Base-by-base conservation (phyloP, 2,113 vertebrate species). In the Sebastes fasciatus region DNA sequence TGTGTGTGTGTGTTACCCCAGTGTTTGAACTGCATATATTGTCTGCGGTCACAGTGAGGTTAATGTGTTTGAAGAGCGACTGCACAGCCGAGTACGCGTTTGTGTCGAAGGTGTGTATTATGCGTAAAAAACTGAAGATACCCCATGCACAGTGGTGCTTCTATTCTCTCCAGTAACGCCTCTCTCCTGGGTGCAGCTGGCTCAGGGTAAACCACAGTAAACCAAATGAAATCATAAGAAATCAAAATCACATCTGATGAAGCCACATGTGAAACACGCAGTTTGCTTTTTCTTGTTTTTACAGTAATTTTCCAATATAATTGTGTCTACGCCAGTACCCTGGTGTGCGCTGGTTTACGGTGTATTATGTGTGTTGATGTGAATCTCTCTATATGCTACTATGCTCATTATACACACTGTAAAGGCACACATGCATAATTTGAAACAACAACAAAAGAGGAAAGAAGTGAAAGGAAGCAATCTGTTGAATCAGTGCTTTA, bases 51-150 rank as follows among this genome's bases (percentile, higher is more conserved):
- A 80, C 40, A 57, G 45, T 8, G 45, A 68, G 26, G 67, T 70
- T 83, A 73, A 67, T 79, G 73, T 75, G 73, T 83, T 84, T 84
- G 40, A 75, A 73, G 61, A 83, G 68, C 6, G 12, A 49, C 54
- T 45, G 71, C 64, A 74, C 57, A 73, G 26, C 13, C 11, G 6
- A 74, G 70, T 83, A 81, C 62, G 83, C 40, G 34, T 61, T 62
- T 65, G 16, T 58, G 71, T 80, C 13, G 81, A 79, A 81, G 70
- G 42, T 77, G 17, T 67, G 63, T 46, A 48, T 65, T 65, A 58
- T n/a, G 61, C 49, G 62, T 43, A 34, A 34, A 34, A 34, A 34
- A 34, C 34, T 34, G 34, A 34, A 34, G 34, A 34, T 34, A 34
- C 34, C 34, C 34, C 34, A 34, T 34, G 34, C 34, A 34, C 34